Evolutionary conservation across 2,113 vertebrate species (phyloP), one percentile per base, ranked within the genome.

Genomic region (Stictonetta naevosa): DNA sequence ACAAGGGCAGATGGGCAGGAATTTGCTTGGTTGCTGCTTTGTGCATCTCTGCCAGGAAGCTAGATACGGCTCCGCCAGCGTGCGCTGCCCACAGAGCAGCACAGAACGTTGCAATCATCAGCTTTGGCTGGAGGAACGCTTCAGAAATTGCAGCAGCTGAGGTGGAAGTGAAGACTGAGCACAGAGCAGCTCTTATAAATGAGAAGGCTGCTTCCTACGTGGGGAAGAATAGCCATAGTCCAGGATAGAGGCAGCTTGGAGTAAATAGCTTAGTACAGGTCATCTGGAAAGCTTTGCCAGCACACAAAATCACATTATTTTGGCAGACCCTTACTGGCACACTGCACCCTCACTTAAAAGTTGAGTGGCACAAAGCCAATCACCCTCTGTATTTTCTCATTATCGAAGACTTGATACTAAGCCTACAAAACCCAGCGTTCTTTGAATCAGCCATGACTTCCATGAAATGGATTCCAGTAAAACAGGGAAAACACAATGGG

Each of bases 91-190:
- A 3, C 34, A 55, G 50, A 60, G 68, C 40, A 53, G 79, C 7
- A 23, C 0, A 0, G 46, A 4, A 10, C 28, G 33, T 25, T 85
- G 48, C 7, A 28, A 53, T 23, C 29, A 11, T 38, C 62, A 19
- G 13, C 60, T 33, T n/a, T 33, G 3, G 6, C 38, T 89, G 72
- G 60, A 28, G 55, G 71, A 44, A 69, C 1, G 4, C 16, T 82
- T 73, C 80, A 88, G 40, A 66, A 81, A 15, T 29, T 55, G 55
- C 66, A 78, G 80, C 60, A 66, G 48, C 67, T 74, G 13, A 1
- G 10, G 28, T 31, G 40, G 64, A 77, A 56, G 63, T 1, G 0
- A n/a, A 26, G 58, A 52, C 18, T n/a, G 3, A 44, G 33, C 52
- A 52, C 10, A 1, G 29, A 66, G 36, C 7, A 2, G 34, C 31